Percentiles rank a stretch among this genome's conserved stretches.
Conservation (phyloP, 2,797 vertebrate genomes). For the Clarias pachynema region DNA sequence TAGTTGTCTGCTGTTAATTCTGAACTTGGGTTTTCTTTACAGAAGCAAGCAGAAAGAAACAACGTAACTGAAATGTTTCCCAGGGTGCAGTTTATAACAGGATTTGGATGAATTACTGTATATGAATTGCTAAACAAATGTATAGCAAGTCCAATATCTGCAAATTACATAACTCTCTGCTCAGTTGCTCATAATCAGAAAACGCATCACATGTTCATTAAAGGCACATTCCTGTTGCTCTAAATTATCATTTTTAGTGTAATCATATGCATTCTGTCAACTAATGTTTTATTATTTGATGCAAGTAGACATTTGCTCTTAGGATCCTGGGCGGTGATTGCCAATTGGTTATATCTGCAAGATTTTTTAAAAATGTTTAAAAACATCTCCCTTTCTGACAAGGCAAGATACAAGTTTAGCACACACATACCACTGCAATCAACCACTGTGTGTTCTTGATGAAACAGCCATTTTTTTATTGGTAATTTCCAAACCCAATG, state of each 20-base stretch:
- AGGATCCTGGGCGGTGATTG: background rate
- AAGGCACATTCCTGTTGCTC: background rate
- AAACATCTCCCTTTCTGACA: background rate
- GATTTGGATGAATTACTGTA: constrained; percentile 10
- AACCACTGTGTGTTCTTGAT: background rate
- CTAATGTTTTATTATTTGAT: background rate
- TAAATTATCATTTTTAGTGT: background rate
- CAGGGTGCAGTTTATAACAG: constrained; percentile 17
- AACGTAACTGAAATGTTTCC: background rate
- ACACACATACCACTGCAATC: background rate
- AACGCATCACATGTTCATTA: background rate
- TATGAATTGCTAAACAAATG: constrained; percentile 8
- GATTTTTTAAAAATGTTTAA: too few species aligned
- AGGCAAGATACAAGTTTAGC: background rate
- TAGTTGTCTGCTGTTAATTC: background rate
- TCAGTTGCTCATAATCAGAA: background rate
- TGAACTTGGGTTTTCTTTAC: background rate
- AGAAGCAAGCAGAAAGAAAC: background rate
- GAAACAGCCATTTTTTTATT: background rate
- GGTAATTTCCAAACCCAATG: background rate
- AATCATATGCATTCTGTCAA: background rate
- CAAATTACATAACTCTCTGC: background rate
- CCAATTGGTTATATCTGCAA: background rate
- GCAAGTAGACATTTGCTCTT: background rate
- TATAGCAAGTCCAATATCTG: background rate